Evolutionary conservation across 2,888 invertebrate genomes (phyloP).

Genomic region (Ormyrus rosae): DNA sequence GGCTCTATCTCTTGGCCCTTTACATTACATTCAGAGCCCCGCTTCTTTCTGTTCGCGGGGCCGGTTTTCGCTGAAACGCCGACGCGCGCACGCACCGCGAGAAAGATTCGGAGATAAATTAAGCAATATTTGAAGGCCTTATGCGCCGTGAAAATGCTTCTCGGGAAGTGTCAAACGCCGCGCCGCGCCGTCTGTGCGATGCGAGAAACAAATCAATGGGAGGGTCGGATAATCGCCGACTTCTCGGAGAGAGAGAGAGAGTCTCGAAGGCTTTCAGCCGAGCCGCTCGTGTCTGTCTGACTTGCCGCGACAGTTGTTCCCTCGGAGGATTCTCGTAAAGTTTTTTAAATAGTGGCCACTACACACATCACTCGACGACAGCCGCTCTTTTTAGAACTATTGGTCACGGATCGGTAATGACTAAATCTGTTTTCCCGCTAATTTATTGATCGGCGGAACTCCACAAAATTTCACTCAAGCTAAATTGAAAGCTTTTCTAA

Average conservation of each 20-base stretch:
- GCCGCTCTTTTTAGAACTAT: slow-evolving; percentile 1
- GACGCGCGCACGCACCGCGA: slow-evolving; percentile 8
- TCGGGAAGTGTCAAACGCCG: slow-evolving; percentile 46
- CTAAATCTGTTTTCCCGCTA: slow-evolving; percentile 22
- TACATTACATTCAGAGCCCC: background rate
- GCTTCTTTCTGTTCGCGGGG: background rate
- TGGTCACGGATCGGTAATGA: slow-evolving; percentile 12
- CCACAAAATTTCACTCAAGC: no score
- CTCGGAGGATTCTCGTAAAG: slow-evolving; percentile 33
- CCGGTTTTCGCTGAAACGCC: slow-evolving; percentile 47
- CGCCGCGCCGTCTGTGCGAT: background rate
- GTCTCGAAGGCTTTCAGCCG: background rate
- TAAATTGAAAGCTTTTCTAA: no score
- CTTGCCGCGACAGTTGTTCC: background rate
- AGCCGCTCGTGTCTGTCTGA: slow-evolving; percentile 2
- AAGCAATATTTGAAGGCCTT: slow-evolving; percentile 41
- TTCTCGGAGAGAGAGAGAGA: slow-evolving; percentile 37
- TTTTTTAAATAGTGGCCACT: slow-evolving; percentile 18
- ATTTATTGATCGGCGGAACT: no score
- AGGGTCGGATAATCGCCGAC: slow-evolving; percentile 46
- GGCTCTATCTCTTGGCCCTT: slow-evolving; percentile 60
- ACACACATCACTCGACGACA: slow-evolving; percentile 1
- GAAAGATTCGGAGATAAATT: slow-evolving; percentile 50
- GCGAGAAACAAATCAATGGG: slow-evolving; percentile 49
- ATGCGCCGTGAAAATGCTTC: slow-evolving; percentile 53